Conservation (phyloP, 2,797 vertebrate genomes). For the Molossus molossus region DNA sequence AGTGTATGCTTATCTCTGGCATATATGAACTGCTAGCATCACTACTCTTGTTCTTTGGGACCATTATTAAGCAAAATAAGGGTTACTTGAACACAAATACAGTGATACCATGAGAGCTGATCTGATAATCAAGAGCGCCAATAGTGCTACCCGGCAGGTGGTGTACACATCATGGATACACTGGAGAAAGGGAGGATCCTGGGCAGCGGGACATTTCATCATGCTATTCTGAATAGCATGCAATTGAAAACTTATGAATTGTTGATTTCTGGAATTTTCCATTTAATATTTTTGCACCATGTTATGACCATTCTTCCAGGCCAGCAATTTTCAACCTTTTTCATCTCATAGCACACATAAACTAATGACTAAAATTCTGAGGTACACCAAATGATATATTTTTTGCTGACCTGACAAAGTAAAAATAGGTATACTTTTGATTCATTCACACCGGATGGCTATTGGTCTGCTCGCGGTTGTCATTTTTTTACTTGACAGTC, state of each 20-base stretch:
- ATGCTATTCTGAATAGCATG: neutral
- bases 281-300: neutral
- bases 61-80: neutral
- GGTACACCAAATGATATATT: neutral
- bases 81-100: neutral
- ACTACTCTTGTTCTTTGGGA: neutral
- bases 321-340: neutral
- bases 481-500: neutral
- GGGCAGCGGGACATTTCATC: neutral
- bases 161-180: neutral
- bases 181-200: neutral
- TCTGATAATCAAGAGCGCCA: neutral
- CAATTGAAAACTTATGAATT: neutral
- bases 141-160: neutral
- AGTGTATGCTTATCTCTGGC: neutral
- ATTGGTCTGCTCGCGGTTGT: neutral
- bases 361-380: neutral
- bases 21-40: neutral
- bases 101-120: neutral
- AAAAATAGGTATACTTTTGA: neutral
- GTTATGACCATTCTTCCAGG: neutral
- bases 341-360: neutral
- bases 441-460: neutral
- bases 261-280: neutral
- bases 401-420: neutral